Evolutionary conservation across 2,113 vertebrate species (phyloP).

Genomic region (Uria lomvia): DNA sequence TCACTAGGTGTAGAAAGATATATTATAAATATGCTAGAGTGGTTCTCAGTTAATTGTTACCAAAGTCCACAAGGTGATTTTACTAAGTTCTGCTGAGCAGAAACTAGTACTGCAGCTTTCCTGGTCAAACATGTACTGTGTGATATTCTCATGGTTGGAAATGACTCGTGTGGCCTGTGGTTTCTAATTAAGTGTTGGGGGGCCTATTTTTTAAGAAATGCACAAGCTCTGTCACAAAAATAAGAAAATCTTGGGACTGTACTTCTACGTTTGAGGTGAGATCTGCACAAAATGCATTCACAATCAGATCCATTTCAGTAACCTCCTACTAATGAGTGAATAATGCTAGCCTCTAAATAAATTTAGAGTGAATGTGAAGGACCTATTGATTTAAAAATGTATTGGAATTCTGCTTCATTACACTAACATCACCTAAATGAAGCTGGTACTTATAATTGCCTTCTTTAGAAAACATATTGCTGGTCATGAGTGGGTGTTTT

Average conservation of each 20-base stretch:
- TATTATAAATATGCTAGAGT: neutral
- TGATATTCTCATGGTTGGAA: neutral
- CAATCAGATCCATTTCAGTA: neutral
- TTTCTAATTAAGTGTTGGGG: neutral
- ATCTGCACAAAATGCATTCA: neutral
- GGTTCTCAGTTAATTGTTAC: neutral
- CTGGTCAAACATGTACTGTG: neutral
- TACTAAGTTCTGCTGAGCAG: neutral
- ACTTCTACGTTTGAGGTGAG: neutral
- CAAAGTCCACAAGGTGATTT: neutral
- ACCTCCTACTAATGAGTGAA: neutral
- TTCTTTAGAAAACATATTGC: neutral
- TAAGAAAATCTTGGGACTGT: neutral
- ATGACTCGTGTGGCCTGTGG: neutral
- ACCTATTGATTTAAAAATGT: slow-evolving; percentile 16
- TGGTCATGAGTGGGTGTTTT: slow-evolving; percentile 20
- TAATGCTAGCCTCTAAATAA: neutral
- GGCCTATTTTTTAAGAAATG: neutral
- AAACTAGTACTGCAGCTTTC: neutral
- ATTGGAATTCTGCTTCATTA: neutral
- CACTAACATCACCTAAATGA: neutral
- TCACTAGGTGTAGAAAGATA: neutral
- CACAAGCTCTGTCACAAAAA: neutral
- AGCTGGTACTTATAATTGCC: neutral
- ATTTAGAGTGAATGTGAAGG: neutral